Evolutionary conservation across 2,888 invertebrate genomes (phyloP).

Genomic region (Congeria kusceri): DNA sequence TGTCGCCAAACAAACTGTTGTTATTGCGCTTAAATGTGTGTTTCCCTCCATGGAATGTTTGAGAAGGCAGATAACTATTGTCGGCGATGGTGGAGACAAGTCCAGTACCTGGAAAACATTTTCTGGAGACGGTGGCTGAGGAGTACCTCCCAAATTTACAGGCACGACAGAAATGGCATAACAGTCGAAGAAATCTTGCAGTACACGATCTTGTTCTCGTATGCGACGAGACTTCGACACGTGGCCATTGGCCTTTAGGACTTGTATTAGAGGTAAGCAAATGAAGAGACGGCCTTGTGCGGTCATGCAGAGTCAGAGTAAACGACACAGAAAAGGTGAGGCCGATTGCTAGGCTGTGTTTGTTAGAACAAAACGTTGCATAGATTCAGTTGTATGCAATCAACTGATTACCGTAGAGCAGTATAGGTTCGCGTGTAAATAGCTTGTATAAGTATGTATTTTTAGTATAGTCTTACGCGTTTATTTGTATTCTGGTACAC

Average conservation of each 20-base stretch:
- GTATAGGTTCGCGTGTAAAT: background rate
- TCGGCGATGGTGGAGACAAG: slow-evolving; percentile 12
- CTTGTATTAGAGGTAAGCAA: slow-evolving; percentile 19
- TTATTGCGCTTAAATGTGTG: background rate
- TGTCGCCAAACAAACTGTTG: no score
- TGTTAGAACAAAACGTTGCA: slow-evolving; percentile 4
- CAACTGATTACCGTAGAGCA: no score
- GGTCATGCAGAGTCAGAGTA: slow-evolving; percentile 21
- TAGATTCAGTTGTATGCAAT: background rate
- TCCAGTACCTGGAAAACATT: no score
- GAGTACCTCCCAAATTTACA: slow-evolving; percentile 16
- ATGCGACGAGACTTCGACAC: slow-evolving; percentile 18
- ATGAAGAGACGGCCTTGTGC: slow-evolving; percentile 22
- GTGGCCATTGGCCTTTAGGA: slow-evolving; percentile 29
- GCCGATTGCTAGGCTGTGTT: slow-evolving; percentile 19
- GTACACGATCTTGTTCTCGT: slow-evolving; percentile 27
- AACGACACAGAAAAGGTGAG: slow-evolving; percentile 21
- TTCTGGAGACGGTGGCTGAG: background rate
- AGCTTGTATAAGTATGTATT: background rate
- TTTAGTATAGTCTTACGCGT: background rate
- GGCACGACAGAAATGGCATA: slow-evolving; percentile 35
- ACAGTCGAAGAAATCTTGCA: slow-evolving; percentile 9
- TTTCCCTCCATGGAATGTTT: background rate
- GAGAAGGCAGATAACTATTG: slow-evolving; percentile 6
- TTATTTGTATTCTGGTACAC: no score